Evolutionary conservation across 2,888 invertebrate species (phyloP), one percentile per base, ranked within the genome.

Genomic region (Furcula furcula): DNA sequence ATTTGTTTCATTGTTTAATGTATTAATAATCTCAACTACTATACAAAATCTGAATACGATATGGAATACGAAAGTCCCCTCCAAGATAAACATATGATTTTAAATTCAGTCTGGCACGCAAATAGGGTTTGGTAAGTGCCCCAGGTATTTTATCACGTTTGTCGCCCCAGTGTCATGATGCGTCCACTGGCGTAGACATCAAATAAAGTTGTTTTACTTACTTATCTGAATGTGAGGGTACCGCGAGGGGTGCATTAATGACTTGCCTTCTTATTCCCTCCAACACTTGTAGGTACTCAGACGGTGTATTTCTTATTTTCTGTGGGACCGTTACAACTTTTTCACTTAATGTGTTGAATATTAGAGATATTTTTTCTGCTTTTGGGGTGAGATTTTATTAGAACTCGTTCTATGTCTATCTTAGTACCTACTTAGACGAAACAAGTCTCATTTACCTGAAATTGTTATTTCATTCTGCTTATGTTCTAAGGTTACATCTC

Each of bases 151-250:
- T 75, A 74, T 75, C 70, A 66, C 65, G 55, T 60, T 56, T 55
- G 55, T 60, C 60, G 68, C 77, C 71, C 68, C 42, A 55, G 67
- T 66, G 65, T 68, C 71, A 71, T 70, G 66, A 63, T 65, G 61
- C 46, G 65, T 46, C 76, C 71, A 67, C 63, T 73, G 74, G 69
- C 72, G 71, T 69, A 65, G 76, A 83, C 84, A 85, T 85, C 85
- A 86, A 87, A 87, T 87, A 86, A 86, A 83, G 83, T 86, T 86
- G 83, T 86, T 83, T 84, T 82, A 84, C 83, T 84, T 78, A 80
- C 78, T 77, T 83, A 83, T 82, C 82, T 71, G 65, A 72, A 66
- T 26, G 58, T 53, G 58, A 40, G 58, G 55, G 42, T 33, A 39
- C 20, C 26, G 55, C 55, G 35, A 55, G 60, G 84, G 85, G 85